A percentile compares a stretch with the other conserved stretches of the same genome.
Conservation (phyloP, 2,113 vertebrate species). For the Ariopsis seemanni region DNA sequence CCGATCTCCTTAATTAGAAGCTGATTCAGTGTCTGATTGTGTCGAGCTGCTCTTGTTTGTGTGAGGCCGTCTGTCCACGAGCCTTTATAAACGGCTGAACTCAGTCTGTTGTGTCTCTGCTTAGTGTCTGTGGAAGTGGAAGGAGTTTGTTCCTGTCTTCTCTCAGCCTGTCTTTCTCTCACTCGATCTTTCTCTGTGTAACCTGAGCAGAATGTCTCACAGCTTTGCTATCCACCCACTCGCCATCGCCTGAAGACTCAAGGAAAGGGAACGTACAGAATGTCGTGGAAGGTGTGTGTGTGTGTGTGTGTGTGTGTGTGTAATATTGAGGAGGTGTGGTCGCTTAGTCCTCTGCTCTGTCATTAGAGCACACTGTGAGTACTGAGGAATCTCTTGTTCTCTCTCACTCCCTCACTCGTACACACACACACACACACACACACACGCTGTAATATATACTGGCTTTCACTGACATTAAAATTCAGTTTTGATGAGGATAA, state of each 20-base stretch:
- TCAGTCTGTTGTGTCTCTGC: background rate
- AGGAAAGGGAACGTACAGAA: background rate
- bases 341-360: slow-evolving; percentile 37
- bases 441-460: background rate
- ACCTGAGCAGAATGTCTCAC: slow-evolving; percentile 42
- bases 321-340: slow-evolving; percentile 49
- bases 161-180: background rate
- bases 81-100: background rate
- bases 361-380: slow-evolving; percentile 36
- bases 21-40: background rate
- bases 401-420: background rate
- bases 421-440: background rate
- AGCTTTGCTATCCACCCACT: slow-evolving; percentile 51
- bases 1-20: background rate
- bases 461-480: slow-evolving; percentile 13
- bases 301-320: slow-evolving; percentile 22
- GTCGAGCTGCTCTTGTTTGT: background rate
- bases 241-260: slow-evolving; percentile 29
- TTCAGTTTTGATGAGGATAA: slow-evolving; percentile 20
- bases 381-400: slow-evolving; percentile 15
- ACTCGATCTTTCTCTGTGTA: slow-evolving; percentile 16
- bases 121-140: background rate
- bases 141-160: background rate
- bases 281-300: slow-evolving; percentile 2
- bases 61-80: background rate